Evolutionary conservation across 2,888 invertebrate genomes (phyloP).

Genomic region (Anoplius nigerrimus): DNA sequence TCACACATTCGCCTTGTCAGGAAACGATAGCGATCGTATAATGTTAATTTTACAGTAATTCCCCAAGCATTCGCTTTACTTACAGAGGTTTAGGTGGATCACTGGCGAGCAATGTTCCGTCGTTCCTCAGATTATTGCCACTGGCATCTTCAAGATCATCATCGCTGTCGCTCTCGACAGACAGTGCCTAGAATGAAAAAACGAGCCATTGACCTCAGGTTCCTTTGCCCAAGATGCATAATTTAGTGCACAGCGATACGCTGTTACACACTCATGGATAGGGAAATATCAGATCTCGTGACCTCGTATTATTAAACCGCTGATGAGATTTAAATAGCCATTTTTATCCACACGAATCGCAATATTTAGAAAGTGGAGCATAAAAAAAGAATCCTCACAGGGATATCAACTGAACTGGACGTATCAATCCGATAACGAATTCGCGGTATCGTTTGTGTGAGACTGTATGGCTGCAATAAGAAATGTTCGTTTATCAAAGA

Average conservation of each 20-base stretch:
- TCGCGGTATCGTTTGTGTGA: no score
- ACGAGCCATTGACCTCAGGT: neutral
- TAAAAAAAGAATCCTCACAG: no score
- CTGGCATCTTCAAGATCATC: conserved; percentile 90
- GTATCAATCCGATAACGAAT: no score
- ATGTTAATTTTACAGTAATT: neutral
- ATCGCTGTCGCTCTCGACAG: conserved; percentile 79
- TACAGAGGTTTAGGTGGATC: conserved; percentile 98
- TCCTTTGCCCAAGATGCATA: no score
- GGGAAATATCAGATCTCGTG: conserved; percentile 3
- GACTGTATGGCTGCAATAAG: no score
- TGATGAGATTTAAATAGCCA: no score
- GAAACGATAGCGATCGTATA: neutral
- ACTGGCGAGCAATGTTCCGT: conserved; percentile 95
- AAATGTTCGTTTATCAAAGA: no score
- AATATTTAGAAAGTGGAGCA: no score
- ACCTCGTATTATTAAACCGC: conserved; percentile 3
- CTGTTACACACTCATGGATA: neutral
- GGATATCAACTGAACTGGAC: no score
- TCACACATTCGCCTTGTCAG: neutral
- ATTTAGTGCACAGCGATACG: neutral
- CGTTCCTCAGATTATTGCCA: conserved; percentile 88
- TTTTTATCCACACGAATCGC: no score
- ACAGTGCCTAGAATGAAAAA: conserved; percentile 64
- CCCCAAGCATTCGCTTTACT: conserved; percentile 74